phyloP scores from a whole-genome alignment of 2,888 invertebrate genomes.

The Belgica antarctica region DNA sequence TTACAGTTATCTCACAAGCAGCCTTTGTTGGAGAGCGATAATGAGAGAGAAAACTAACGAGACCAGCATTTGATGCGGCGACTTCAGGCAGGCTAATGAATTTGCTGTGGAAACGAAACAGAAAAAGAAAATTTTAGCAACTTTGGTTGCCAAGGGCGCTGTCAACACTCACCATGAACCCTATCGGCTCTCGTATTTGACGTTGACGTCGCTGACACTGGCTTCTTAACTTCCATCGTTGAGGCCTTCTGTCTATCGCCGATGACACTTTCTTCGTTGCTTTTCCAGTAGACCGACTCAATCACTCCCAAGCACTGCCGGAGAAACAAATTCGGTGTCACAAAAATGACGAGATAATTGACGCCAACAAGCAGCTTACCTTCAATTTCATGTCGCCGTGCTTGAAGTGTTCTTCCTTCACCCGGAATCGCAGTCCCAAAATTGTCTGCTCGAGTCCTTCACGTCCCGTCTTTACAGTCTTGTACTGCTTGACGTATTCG shows the following conservation, averaged over 20 bases:
- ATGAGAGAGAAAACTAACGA: conserved; percentile 18
- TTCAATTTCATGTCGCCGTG: conserved; percentile 73
- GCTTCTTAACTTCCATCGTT: conserved; percentile 68
- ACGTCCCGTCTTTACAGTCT: conserved; percentile 58
- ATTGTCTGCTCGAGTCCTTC: conserved; percentile 67
- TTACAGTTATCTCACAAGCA: conserved; percentile 27
- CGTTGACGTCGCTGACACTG: conserved; percentile 54
- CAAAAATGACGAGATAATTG: not conserved
- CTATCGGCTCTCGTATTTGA: conserved; percentile 65
- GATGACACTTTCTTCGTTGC: conserved; percentile 73
- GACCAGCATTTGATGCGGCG: conserved; percentile 20
- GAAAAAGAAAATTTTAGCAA: too few species aligned
- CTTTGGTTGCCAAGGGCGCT: too few species aligned
- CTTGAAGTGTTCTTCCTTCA: conserved; percentile 67
- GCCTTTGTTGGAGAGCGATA: not conserved
- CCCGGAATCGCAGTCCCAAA: conserved; percentile 67
- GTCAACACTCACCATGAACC: conserved; percentile 62
- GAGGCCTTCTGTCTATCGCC: conserved; percentile 66
- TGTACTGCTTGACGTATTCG: conserved; percentile 56
- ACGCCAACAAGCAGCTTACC: too few species aligned
- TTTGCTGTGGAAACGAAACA: conserved; percentile 31
- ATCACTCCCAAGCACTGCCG: conserved; percentile 66
- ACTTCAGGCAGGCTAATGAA: not conserved
- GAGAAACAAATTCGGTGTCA: not conserved
- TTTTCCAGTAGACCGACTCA: conserved; percentile 69